Evolutionary conservation across 2,797 vertebrate species (phyloP), one percentile per base, ranked within the genome.

Genomic region (Rhyacichthys aspro): DNA sequence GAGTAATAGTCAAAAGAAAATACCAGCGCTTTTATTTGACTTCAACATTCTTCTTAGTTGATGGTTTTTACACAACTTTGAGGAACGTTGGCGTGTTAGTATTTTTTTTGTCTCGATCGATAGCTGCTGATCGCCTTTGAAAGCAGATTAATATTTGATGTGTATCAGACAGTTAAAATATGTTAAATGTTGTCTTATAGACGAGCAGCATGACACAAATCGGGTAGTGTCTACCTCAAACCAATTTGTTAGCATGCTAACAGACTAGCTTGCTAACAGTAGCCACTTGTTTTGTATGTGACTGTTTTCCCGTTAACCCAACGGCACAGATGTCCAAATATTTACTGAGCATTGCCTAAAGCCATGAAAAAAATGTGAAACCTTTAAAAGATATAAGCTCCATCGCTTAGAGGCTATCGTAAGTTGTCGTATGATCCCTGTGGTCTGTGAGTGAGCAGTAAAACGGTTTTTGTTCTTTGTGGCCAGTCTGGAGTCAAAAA

Each of bases 281-380:
- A 85, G 87, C 84, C 76, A 72, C 81, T 85, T 83, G 81, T 87
- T 86, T 73, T 79, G 71, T 73, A 66, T 69, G 56, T 62, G 36
- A 54, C 32, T 53, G 63, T 72, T 74, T 62, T 54, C 32, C 53
- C 9, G 52, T 62, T 59, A 63, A 53, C 23, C 4, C 23, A 12
- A 28, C 38, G 10, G 44, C 11, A 23, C 23, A 17, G 36, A 14
- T 50, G 19, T 23, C 41, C 43, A 16, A 45, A n/a, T 15, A 28
- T 8, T 43, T 38, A 7, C 0, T 5, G 9, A 38, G 34, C 1
- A 18, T 18, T 52, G 18, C 9, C 4, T 8, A 15, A 47, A 28
- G 7, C 3, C 23, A 28, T 6, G 23, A 28, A 28, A 28, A 28
- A 28, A 2, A 23, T 5, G 5, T 23, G 2, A 23, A 2, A 23